A percentile compares a stretch with the other conserved stretches of the same genome.
These are phyloP conservation scores for Elaphurus davidianus DNA, from an alignment of 2,113 vertebrate genomes.

Conservation along the genomic window DNA sequence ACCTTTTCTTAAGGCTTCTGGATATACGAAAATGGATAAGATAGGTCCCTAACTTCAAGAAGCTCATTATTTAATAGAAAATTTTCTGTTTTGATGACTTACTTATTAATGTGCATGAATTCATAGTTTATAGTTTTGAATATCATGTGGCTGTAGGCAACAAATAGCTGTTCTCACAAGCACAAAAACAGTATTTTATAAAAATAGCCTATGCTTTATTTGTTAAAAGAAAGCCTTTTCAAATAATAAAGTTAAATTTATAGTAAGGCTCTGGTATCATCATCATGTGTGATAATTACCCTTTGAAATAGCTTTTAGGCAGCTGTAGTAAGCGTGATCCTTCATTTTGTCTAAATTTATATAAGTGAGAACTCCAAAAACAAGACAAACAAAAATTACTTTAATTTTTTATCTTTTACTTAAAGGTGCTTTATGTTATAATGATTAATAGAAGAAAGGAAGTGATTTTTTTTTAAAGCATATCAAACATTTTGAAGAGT, in stretches of 20 bases:
- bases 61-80: background rate
- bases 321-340: background rate
- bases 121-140: background rate
- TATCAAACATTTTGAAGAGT: constrained; percentile 42
- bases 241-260: background rate
- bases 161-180: constrained; percentile 9
- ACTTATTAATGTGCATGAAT: background rate
- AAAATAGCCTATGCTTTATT: background rate
- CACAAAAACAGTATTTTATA: background rate
- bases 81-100: background rate
- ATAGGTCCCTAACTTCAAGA: background rate
- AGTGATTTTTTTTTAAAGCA: constrained; percentile 36
- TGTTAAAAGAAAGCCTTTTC: background rate
- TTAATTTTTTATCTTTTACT: constrained; percentile 27
- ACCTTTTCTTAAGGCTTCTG: background rate
- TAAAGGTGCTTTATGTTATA: constrained; percentile 20
- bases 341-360: constrained; percentile 18
- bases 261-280: background rate
- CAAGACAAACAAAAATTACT: background rate
- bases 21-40: background rate
- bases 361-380: background rate
- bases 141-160: background rate
- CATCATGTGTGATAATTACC: background rate
- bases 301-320: background rate
- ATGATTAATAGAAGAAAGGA: constrained; percentile 23